Conservation (phyloP, 1,140 invertebrate genomes). For the Antheraea mylitta region DNA sequence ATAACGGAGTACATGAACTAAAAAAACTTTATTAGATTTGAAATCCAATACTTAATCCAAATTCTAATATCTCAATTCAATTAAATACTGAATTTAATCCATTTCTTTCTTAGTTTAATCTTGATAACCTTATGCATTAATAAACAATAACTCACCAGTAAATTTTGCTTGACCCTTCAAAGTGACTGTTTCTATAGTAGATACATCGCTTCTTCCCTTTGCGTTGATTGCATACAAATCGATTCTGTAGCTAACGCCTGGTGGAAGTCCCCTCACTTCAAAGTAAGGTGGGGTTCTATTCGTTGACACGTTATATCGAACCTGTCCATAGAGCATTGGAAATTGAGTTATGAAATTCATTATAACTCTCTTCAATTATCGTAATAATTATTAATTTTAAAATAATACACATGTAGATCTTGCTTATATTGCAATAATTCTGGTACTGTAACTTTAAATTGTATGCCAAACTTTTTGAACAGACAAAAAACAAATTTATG, state of each 20-base stretch:
- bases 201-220: slow-evolving; percentile 90
- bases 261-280: slow-evolving; percentile 87
- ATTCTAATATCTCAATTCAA: too few relatives aligned
- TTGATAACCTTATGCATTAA: background rate
- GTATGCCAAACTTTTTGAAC: too few relatives aligned
- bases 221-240: slow-evolving; percentile 90
- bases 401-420: too few relatives aligned
- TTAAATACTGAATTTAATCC: too few relatives aligned
- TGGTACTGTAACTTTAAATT: too few relatives aligned
- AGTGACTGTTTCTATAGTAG: slow-evolving; percentile 90
- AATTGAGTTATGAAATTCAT: background rate
- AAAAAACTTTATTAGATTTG: too few relatives aligned
- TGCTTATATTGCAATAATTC: too few relatives aligned
- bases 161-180: slow-evolving; percentile 88
- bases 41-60: too few relatives aligned
- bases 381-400: too few relatives aligned
- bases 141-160: slow-evolving; percentile 75
- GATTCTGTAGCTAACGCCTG: slow-evolving; percentile 87
- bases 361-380: background rate
- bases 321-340: slow-evolving; percentile 12
- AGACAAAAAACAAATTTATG: too few relatives aligned
- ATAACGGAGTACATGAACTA: too few relatives aligned
- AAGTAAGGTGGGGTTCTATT: slow-evolving; percentile 82
- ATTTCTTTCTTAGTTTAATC: background rate
- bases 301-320: slow-evolving; percentile 74